Evolutionary conservation across 53 echinoderm and acorn worm genomes (phyloP), one percentile per base, ranked within the genome.

Genomic region (Antedon mediterranea): DNA sequence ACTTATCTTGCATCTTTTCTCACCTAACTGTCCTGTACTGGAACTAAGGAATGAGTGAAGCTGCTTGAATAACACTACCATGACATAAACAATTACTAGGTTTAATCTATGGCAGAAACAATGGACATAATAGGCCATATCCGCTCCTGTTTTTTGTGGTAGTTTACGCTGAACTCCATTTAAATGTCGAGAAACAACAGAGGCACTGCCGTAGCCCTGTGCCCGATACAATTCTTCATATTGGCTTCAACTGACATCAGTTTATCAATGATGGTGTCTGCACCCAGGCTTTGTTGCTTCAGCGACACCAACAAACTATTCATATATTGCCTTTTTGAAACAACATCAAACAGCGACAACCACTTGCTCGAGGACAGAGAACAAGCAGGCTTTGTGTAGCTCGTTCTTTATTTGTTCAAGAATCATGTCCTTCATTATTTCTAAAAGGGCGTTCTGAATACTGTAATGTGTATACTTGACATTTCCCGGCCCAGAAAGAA

Each of bases 121-220:
- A 18, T 57, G 57, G 9, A 57, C 23, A 26, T 57, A 57, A 26
- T 18, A 57, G 9, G 57, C 57, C 20, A 18, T 57, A 11, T 57
- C 57, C 23, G 57, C 57, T 57, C 57, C 7, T 18, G 57, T 57
- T 57, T 57, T 57, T 20, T 57, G 15, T 57, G 26, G 9, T 18
- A 57, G 18, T 57, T 6, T 57, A 6, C 4, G 9, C 57, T 57
- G 57, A 18, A 57, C 57, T 2, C 57, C 57, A 2, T 57, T 57
- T 57, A 57, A 26, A 26, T 57, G 57, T 13, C 57, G 57, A 26
- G 57, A 57, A 57, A 57, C 57, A 26, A 57, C 9, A 18, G 57
- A 57, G 15, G 57, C 86, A 15, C 86, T 86, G 32, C 86, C 86
- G 78, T 86, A 86, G 0, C 86, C 77, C 71, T 86, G 23, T 57